Base-by-base conservation (phyloP, 2,113 vertebrate genomes). In the Scomber scombrus region DNA sequence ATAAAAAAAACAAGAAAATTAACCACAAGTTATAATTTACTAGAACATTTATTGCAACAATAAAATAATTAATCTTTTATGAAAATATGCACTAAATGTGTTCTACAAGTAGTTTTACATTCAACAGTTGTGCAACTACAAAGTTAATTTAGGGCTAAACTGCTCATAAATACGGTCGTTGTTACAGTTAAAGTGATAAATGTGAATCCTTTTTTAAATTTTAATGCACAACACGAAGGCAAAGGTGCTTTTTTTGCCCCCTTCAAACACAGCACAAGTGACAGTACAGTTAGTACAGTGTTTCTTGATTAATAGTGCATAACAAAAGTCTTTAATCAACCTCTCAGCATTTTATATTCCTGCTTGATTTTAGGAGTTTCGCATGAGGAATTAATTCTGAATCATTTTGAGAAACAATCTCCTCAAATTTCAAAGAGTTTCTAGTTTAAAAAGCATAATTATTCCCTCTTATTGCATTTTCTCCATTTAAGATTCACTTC, bases 401-500 rank as follows among this genome's bases (percentile, higher is more conserved):
- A n/a, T 0, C 6, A 26, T 70, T 51, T 31, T 11, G 16, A 2
- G 13, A 72, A 19, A 47, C 61, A 49, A 18, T 26, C 19, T 12
- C 7, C 26, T 57, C 21, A 11, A 26, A 31, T 40, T 7, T 40
- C 34, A 40, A 40, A 40, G 34, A 40, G 34, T 9, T 9, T 7
- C 34, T 40, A 40, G 5, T 40, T 40, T 9, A 40, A 9, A 40
- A 40, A 40, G 34, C 34, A 40, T 40, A 40, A 40, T 40, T 40
- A 40, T 10, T 40, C 34, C 34, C 8, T 40, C 34, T 40, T 40
- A 9, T 40, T 54, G 52, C 2, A 16, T 54, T 54, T 18, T 10
- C 19, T 18, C 43, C 18, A 31, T n/a, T 86, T 88, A 90, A 0
- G 74, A 66, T 4, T 90, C 68, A 50, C 87, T 91, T 11, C 74